Conservation (phyloP, 2,797 vertebrate genomes). For the Gadopsis marmoratus region DNA sequence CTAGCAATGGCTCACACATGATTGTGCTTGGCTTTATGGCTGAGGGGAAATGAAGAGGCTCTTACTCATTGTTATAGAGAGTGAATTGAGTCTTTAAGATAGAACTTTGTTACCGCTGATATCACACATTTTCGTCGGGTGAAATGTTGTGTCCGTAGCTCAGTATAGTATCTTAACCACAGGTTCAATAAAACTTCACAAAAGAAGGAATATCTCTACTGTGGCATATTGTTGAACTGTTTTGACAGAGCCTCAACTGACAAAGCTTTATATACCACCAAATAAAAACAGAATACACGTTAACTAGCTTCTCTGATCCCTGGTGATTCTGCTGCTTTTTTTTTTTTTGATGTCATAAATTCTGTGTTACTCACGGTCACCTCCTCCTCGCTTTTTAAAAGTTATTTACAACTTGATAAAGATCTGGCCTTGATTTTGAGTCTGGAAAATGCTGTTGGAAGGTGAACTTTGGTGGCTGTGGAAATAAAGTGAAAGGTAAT, state of each 20-base stretch:
- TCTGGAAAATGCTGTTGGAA: conserved; percentile 69
- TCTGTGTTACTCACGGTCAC: conserved; percentile 36
- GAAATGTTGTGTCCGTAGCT: conserved; percentile 44
- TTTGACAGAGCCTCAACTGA: conserved; percentile 40
- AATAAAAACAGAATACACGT: conserved; percentile 37
- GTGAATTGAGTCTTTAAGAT: conserved; percentile 80
- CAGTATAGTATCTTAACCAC: conserved; percentile 53
- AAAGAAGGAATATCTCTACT: conserved; percentile 39
- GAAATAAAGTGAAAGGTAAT: conserved; percentile 82
- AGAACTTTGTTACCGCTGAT: conserved; percentile 78
- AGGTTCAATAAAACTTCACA: conserved; percentile 39
- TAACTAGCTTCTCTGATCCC: conserved; percentile 27
- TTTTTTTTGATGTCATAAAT: conserved; percentile 63
- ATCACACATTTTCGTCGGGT: conserved; percentile 60
- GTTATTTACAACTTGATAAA: conserved; percentile 80
- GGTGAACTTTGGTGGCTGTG: conserved; percentile 82
- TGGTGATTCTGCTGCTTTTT: conserved; percentile 45
- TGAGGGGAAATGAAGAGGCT: conserved; percentile 77
- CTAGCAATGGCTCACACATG: conserved; percentile 79
- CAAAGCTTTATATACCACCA: conserved; percentile 32
- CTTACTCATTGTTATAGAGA: conserved; percentile 71
- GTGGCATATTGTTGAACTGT: conserved; percentile 31
- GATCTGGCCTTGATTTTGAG: conserved; percentile 80
- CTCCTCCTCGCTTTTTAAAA: conserved; percentile 49
- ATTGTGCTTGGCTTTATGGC: conserved; percentile 84